These are phyloP conservation scores for Zoanthus gigantus DNA, from an alignment of 92 coral and sea anemone species.

Conservation along the genomic window DNA sequence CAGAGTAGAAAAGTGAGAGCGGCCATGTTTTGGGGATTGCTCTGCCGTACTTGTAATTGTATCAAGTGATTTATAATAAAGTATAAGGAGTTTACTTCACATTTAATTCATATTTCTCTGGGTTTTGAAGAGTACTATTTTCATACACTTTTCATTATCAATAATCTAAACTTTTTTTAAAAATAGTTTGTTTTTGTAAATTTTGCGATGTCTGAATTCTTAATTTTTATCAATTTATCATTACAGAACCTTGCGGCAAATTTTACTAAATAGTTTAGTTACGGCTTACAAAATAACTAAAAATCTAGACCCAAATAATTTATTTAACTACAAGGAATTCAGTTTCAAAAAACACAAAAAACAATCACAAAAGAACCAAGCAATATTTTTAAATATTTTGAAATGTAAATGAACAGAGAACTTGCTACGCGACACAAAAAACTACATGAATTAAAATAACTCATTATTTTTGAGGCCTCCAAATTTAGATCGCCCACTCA, in stretches of 20 bases:
- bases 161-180: not conserved
- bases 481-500: slow-evolving; percentile 53
- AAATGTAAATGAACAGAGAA: slow-evolving; percentile 34
- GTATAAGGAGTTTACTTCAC: no score
- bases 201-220: not conserved
- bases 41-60: no score
- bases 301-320: not conserved
- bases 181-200: not conserved
- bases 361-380: slow-evolving; percentile 6
- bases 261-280: no score
- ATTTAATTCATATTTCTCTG: not conserved
- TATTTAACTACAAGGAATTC: slow-evolving; percentile 10
- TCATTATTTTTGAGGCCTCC: slow-evolving; percentile 40
- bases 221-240: not conserved
- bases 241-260: not conserved
- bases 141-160: not conserved
- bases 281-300: not conserved
- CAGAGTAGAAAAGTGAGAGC: no score
- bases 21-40: no score
- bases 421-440: slow-evolving; percentile 18
- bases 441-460: slow-evolving; percentile 4
- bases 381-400: slow-evolving; percentile 13
- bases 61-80: no score
- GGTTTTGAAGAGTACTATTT: not conserved
- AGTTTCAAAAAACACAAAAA: not conserved